A percentile compares a stretch with the other conserved stretches of the same genome.
Evolutionary conservation across 1,140 invertebrate species (phyloP).

Genomic region (Hycleus phaleratus): DNA sequence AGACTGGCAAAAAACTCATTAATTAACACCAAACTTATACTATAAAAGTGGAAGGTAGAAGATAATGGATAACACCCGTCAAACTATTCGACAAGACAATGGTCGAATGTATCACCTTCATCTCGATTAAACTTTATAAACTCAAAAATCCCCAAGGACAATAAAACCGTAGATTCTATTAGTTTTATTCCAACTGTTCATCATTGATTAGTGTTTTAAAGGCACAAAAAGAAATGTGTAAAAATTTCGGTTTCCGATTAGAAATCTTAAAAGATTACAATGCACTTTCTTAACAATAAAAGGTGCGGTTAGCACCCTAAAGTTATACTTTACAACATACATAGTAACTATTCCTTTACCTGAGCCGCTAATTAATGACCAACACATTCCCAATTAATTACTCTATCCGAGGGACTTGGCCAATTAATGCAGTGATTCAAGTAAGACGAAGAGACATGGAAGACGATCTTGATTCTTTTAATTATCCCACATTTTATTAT

Average conservation of each 20-base stretch:
- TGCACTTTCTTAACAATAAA: too few species aligned
- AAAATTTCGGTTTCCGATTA: too few species aligned
- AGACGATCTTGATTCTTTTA: constrained; percentile 18
- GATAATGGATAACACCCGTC: constrained; percentile 1
- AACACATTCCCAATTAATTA: constrained; percentile 37
- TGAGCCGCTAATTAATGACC: constrained; percentile 32
- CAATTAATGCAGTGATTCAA: constrained; percentile 34
- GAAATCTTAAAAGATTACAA: too few species aligned
- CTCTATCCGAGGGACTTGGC: constrained; percentile 25
- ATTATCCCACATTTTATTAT: constrained; percentile 34
- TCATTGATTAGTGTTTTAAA: too few species aligned
- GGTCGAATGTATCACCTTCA: background rate
- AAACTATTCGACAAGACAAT: constrained; percentile 4
- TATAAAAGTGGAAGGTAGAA: constrained; percentile 1
- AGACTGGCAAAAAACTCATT: constrained; percentile 9
- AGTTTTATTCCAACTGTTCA: background rate
- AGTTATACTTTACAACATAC: too few species aligned
- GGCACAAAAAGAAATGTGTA: too few species aligned
- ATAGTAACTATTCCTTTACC: too few species aligned
- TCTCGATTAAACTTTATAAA: constrained; percentile 7
- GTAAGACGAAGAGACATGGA: constrained; percentile 15
- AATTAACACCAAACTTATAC: constrained; percentile 3
- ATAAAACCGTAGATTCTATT: constrained; percentile 5
- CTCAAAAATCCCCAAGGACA: constrained; percentile 4
- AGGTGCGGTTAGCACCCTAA: too few species aligned